phyloP scores from a whole-genome alignment of 2,888 invertebrate genomes.

The Coleophora deauratella region DNA sequence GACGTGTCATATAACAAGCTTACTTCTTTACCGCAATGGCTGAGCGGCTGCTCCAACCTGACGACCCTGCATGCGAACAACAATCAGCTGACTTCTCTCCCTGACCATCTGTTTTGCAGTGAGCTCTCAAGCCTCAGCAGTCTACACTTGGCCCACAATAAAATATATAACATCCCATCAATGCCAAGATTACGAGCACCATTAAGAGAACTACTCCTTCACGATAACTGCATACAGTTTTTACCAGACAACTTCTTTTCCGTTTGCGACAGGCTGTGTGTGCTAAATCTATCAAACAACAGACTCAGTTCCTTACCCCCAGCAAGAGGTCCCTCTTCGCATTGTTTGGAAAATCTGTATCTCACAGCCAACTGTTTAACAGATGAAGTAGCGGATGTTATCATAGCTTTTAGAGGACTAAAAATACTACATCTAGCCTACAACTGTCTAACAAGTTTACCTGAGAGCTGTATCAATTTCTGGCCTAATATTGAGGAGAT shows the following conservation, averaged over 20 bases:
- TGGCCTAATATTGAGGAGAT: conserved; percentile 89
- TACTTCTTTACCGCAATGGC: conserved; percentile 83
- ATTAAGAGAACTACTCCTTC: conserved; percentile 81
- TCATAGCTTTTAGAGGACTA: conserved; percentile 78
- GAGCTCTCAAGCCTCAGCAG: conserved; percentile 82
- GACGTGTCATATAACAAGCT: conserved; percentile 87
- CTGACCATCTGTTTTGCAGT: conserved; percentile 82
- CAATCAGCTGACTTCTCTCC: conserved; percentile 80
- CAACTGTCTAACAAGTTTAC: conserved; percentile 82
- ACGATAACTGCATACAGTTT: conserved; percentile 83
- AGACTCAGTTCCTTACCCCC: conserved; percentile 80
- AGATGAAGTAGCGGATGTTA: conserved; percentile 78
- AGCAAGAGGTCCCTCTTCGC: conserved; percentile 75
- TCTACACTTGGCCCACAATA: conserved; percentile 85
- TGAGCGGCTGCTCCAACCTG: conserved; percentile 81
- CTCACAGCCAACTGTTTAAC: conserved; percentile 85
- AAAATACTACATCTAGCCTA: conserved; percentile 85
- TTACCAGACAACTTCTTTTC: conserved; percentile 86
- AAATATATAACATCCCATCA: conserved; percentile 81
- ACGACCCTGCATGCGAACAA: conserved; percentile 83
- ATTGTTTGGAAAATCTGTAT: conserved; percentile 78
- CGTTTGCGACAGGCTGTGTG: conserved; percentile 76
- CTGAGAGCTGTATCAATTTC: conserved; percentile 81
- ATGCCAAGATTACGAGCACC: conserved; percentile 78
- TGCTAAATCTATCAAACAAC: conserved; percentile 87